These are phyloP conservation scores for Strigops habroptila DNA, from an alignment of 2,113 vertebrate genomes.

Conservation along the genomic window DNA sequence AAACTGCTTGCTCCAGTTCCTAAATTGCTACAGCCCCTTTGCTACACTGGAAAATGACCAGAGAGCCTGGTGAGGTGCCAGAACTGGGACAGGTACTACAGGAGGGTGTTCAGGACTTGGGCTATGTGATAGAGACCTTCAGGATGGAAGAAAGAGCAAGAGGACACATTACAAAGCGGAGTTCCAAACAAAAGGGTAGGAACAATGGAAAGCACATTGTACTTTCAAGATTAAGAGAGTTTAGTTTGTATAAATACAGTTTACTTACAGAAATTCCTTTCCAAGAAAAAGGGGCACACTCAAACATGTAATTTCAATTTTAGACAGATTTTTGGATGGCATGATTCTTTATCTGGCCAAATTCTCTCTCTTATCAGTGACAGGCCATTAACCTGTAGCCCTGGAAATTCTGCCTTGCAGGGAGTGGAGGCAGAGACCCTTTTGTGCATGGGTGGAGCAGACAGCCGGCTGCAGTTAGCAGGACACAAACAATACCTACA, in stretches of 20 bases:
- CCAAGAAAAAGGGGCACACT: not conserved
- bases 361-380: not conserved
- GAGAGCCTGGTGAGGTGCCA: not conserved
- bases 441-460: not conserved
- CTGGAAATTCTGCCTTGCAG: not conserved
- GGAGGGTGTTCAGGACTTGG: not conserved
- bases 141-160: not conserved
- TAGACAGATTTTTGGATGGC: not conserved
- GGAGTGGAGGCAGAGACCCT: no score
- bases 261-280: not conserved
- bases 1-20: not conserved
- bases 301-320: not conserved
- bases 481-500: not conserved
- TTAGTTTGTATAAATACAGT: not conserved
- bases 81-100: not conserved
- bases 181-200: not conserved
- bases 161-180: not conserved
- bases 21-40: not conserved
- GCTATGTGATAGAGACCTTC: not conserved
- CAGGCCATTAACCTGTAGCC: not conserved
- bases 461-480: fast-evolving
- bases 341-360: not conserved
- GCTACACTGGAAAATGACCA: not conserved
- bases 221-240: not conserved
- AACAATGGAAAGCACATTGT: not conserved